Base-by-base conservation (phyloP, 2,113 vertebrate genomes). In the Dicaeum eximium region DNA sequence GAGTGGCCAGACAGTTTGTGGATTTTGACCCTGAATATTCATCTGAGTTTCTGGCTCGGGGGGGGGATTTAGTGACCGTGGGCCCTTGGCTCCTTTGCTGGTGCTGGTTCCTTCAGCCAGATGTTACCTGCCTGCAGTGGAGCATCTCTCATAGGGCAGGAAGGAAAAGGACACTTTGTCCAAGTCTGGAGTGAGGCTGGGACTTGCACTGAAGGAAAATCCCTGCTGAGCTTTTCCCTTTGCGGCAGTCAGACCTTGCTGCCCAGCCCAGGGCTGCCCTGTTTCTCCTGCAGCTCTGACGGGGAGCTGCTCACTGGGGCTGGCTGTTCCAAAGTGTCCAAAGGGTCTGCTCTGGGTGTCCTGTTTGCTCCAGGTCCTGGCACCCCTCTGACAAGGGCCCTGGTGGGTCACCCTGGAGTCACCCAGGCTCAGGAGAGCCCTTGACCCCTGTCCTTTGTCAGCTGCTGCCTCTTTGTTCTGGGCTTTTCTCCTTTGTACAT, bases 91-190 rank as follows among this genome's bases (percentile, higher is more conserved):
- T 30, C 3, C 50, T 64, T 51, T 40, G 11, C 35, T 54, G 19
- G 15, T 4, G 5, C 48, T 40, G 48, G 30, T 56, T 79, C 64
- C 65, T 58, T 42, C 2, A 2, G 37, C 58, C 5, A 3, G 37
- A 0, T 6, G n/a, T 45, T 33, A 3, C 24, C 3, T 27, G n/a
- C 16, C 50, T 75, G 70, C 45, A 56, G 21, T 6, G n/a, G 47
- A 71, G 21, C 38, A 38, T 16, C 40, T 58, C 27, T 47, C 0
- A 0, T 11, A 6, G 56, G 13, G 21, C 6, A 7, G 33, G 23
- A 57, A 35, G 54, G 48, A 38, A 66, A 35, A 69, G 25, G 15
- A 64, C 5, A 0, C 23, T 51, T 67, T 15, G 17, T 71, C 71
- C 15, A 7, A 56, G 27, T 5, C 48, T 67, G 24, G 25, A 16